Evolutionary conservation across 2,888 invertebrate genomes (phyloP), one percentile per base, ranked within the genome.

Genomic region (Philhelius pedissequus): DNA sequence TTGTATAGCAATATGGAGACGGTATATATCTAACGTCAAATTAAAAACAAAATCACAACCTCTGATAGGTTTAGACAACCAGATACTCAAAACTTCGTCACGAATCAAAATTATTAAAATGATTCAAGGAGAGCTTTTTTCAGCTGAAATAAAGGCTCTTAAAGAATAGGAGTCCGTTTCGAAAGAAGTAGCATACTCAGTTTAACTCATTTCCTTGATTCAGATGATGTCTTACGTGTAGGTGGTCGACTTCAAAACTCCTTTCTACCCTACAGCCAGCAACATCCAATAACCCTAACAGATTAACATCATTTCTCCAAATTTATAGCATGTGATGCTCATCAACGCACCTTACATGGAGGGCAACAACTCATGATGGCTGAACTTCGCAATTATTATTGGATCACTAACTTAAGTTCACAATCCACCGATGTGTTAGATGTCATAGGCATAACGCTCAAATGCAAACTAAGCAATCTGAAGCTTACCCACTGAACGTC

Each of bases 201-300:
- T 6, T 20, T 48, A 8, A 64, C 30, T 8, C 45, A 45, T 3
- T 64, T 64, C 20, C 22, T 25, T 13, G 60, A 62, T 3, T 8
- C 15, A 8, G 3, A 64, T 1, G 43, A n/a, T 25, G 35, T 81
- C 9, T 27, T 81, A 18, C 52, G 81, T 40, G 75, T 80, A 45
- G 81, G 86, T 38, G 86, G 86, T 1, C 40, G 86, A 32, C 15
- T 86, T 56, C 70, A 45, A 15, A 52, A 52, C 15, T 25, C 50
- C 7, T 25, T 7, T 45, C 56, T 27, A 8, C 54, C 18, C n/a
- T 69, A 27, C 54, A 56, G 43, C 7, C 15, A 40, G 27, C 13
- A 22, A 9, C 68, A 68, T 38, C 68, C 50, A 13, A 22, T 62
- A 4, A 62, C 43, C 13, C 22, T 62, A 3, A 43, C 5, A 5